Base-by-base conservation (phyloP, 2,888 invertebrate genomes). In the Steromphala cineraria region DNA sequence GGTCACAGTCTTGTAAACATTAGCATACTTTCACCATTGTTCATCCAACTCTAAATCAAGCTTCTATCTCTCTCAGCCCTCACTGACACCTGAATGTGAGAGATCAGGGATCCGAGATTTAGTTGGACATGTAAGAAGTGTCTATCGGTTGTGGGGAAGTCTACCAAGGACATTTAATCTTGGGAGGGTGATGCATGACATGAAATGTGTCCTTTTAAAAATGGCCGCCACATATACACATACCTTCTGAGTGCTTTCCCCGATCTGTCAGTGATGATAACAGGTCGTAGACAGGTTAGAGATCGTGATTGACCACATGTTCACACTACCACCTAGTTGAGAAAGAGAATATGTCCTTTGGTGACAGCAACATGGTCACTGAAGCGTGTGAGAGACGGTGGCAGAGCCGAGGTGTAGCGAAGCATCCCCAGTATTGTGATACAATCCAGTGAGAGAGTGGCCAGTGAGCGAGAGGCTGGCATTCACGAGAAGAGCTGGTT, bases 371-470 rank as follows among this genome's bases (percentile, higher is more conserved):
- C 24, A 52, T 56, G 53, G 79, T 79, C 79, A 79, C 52, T 71
- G 53, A 71, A 79, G 67, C 71, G 67, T 53, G 52, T 28, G n/a
- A 17, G 71, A n/a, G 31, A 55, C 55, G 19, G 36, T 36, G 55
- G 75, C 52, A 28, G 28, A 28, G 56, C 36, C 21, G 62, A 67
- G 46, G 71, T 79, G 67, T 52, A 67, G 71, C 52, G 67, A 28
- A 71, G 67, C 79, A 71, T 79, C 79, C 52, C 62, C 40, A 67
- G 71, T 71, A 79, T 71, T 79, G 53, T 36, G 67, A 67, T 53
- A 67, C 46, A 46, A 46, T 40, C 31, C 56, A 56, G 56, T 40
- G n/a, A 40, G 15, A 56, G 31, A 24, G 56, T 17, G 62, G 67
- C 67, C 40, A 67, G 36, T 79, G 53, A 71, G 52, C 28, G 53